Conservation (phyloP, 2,113 vertebrate genomes). For the Mohoua ochrocephala region DNA sequence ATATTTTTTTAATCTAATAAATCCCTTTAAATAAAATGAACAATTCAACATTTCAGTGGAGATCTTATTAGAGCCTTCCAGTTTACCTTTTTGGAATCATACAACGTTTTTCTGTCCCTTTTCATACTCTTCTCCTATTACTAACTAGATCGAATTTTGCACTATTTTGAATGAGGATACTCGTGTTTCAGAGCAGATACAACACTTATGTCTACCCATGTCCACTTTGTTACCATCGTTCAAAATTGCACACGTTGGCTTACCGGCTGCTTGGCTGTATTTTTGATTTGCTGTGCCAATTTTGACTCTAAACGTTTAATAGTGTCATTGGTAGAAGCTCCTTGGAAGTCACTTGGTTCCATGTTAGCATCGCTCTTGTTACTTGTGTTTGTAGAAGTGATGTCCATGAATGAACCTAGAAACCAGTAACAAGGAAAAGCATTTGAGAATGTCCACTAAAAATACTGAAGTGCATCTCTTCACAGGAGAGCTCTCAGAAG, state of each 20-base stretch:
- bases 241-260: neutral
- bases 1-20: neutral
- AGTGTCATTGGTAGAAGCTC: constrained; percentile 90
- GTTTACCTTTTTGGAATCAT: neutral
- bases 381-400: constrained; percentile 89
- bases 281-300: constrained; percentile 84
- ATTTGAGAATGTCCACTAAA: neutral
- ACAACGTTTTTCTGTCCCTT: neutral
- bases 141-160: neutral
- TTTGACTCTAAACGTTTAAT: constrained; percentile 93
- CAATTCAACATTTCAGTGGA: neutral
- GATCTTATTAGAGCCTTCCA: neutral
- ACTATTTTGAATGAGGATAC: neutral
- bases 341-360: constrained; percentile 86
- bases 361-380: constrained; percentile 90
- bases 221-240: neutral
- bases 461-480: neutral
- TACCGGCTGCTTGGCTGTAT: constrained; percentile 77
- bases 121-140: neutral
- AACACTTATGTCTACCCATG: neutral
- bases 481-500: neutral
- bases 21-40: neutral
- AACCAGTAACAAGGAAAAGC: neutral
- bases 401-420: constrained; percentile 88
- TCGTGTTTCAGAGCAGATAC: neutral